Evolutionary conservation across 2,797 vertebrate genomes (phyloP).

Genomic region (Acridotheres tristis): DNA sequence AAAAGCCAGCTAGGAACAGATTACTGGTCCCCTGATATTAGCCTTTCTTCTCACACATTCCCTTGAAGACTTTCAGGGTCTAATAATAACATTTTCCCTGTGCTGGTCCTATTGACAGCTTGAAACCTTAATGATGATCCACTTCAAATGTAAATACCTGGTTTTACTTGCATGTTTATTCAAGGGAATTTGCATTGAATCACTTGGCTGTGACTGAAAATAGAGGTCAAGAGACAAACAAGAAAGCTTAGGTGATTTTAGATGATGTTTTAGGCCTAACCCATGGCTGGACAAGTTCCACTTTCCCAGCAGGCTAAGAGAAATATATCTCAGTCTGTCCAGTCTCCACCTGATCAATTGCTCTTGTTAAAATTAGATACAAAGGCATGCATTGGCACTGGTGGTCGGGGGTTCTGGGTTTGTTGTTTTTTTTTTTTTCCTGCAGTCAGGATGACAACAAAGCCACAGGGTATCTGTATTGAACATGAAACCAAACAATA

Average conservation of each 20-base stretch:
- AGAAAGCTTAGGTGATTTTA: not conserved
- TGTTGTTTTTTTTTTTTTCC: not conserved
- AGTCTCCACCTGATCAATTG: not conserved
- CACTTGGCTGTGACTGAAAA: not conserved
- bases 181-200: not conserved
- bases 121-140: not conserved
- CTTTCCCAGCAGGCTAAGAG: not conserved
- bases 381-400: not conserved
- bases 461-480: not conserved
- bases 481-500: not conserved
- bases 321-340: not conserved
- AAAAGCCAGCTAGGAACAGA: constrained; percentile 27
- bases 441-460: not conserved
- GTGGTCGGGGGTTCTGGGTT: rapidly evolving
- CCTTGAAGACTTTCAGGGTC: constrained; percentile 1
- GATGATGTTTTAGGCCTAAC: not conserved
- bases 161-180: constrained; percentile 14
- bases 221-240: not conserved
- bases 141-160: constrained; percentile 38
- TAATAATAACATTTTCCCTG: constrained; percentile 43
- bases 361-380: not conserved
- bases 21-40: constrained; percentile 40
- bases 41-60: constrained; percentile 35
- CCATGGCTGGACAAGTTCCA: not conserved
- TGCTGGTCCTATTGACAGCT: constrained; percentile 4